Percentiles rank a stretch among this genome's conserved stretches.
phyloP scores from a whole-genome alignment of 2,797 vertebrate genomes.

The Arvicola amphibius region DNA sequence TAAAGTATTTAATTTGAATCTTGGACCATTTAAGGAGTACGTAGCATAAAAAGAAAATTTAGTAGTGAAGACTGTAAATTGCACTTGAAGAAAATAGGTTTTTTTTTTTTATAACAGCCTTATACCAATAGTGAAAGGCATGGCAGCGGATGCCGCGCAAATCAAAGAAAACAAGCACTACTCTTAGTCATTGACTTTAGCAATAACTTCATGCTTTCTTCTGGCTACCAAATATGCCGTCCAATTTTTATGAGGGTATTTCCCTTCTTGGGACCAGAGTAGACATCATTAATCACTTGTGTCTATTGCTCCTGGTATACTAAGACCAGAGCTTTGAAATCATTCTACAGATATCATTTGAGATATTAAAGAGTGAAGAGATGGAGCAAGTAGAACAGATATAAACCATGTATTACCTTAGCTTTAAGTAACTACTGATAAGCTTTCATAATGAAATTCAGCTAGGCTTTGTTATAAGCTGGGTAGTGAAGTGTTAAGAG shows the following conservation, averaged over 20 bases:
- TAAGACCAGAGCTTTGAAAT: background rate
- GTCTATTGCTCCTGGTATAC: background rate
- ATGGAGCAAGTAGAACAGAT: background rate
- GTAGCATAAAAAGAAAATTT: conserved; percentile 36
- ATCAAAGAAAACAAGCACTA: conserved; percentile 3
- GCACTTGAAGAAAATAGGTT: conserved; percentile 8
- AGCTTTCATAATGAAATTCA: background rate
- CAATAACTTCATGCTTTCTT: background rate
- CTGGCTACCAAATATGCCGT: background rate
- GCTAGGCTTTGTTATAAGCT: background rate
- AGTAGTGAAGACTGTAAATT: conserved; percentile 52
- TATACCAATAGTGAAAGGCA: conserved; percentile 35
- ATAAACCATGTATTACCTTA: background rate
- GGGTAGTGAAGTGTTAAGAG: background rate
- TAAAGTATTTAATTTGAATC: conserved; percentile 47
- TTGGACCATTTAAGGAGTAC: conserved; percentile 10
- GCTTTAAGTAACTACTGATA: background rate
- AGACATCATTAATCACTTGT: background rate
- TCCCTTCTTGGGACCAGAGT: background rate
- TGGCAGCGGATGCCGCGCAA: conserved; percentile 11
- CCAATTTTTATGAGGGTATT: background rate
- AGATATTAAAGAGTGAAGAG: background rate
- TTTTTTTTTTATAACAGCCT: background rate
- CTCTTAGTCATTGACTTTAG: background rate
- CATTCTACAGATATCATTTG: background rate